Evolutionary conservation across 2,888 invertebrate species (phyloP), one percentile per base, ranked within the genome.

Genomic region (Ditula angustiorana): DNA sequence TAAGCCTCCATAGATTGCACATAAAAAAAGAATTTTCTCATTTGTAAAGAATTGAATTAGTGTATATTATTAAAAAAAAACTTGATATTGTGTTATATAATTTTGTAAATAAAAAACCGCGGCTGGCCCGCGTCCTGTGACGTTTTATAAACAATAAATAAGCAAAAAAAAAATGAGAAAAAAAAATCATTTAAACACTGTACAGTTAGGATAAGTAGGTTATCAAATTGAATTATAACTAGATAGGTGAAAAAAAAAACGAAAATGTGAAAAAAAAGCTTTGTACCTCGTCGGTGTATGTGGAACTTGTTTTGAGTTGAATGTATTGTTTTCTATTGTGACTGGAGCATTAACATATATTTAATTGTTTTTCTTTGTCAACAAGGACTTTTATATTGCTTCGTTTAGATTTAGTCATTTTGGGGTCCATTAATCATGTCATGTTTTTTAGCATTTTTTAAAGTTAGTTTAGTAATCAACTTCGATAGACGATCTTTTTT

Each of bases 101-200:
- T 23, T 52, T 21, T 64, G 52, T 64, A 64, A 21, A 57, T 62
- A 56, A 16, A 28, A 19, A 1, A 10, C 2, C 11, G 53, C 64
- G 64, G 64, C 64, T 59, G 64, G 64, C 5, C 64, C 64, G 63
- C 23, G 2, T 28, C 10, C 33, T 44, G 44, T 58, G 58, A 58
- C 52, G 46, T 64, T 64, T 64, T 64, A 11, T 64, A 59, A 64
- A 59, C 58, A 58, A 64, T 26, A 59, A n/a, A 64, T 59, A 59
- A 58, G 64, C 13, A 64, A 64, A 64, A 64, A 64, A 64, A 64
- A 64, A 64, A 53, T 53, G 64, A 30, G 63, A 59, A 64, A 64
- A 64, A n/a, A 64, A 64, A 64, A 59, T 53, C 59, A 53, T 63
- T 57, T 30, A 50, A 50, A 63, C 13, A 52, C 28, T 64, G 58